A percentile compares a stretch with the other conserved stretches of the same genome.
Evolutionary conservation across 92 coral and sea anemone species (phyloP).

Genomic region (Porites lobata): DNA sequence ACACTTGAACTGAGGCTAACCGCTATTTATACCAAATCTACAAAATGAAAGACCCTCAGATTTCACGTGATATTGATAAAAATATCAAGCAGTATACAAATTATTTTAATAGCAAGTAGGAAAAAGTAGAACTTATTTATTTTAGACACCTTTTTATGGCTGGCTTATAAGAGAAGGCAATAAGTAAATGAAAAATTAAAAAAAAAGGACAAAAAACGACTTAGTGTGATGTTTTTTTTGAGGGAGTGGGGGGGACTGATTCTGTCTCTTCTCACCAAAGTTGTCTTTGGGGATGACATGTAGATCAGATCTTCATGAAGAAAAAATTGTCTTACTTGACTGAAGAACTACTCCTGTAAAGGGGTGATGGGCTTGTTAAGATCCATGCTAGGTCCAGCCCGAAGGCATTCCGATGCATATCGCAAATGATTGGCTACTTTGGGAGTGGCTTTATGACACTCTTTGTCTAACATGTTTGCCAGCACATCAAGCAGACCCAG

Average conservation of each 20-base stretch:
- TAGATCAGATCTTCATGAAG: no score
- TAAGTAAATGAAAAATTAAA: not conserved
- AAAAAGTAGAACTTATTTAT: no score
- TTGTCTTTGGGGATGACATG: not conserved
- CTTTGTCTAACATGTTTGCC: slow-evolving; percentile 91
- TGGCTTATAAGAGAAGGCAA: no score
- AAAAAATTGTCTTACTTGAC: not conserved
- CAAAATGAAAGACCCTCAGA: no score
- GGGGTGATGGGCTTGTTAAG: slow-evolving; percentile 94
- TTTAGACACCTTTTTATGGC: no score
- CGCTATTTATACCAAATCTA: no score
- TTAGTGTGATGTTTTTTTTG: no score
- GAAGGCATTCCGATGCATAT: slow-evolving; percentile 92
- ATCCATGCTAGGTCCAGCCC: slow-evolving; percentile 90
- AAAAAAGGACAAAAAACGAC: no score
- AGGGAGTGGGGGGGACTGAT: not conserved
- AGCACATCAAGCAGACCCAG: slow-evolving; percentile 90
- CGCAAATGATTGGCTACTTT: slow-evolving; percentile 89
- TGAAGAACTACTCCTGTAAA: slow-evolving; percentile 52
- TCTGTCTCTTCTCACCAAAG: not conserved
- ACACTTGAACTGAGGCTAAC: no score
- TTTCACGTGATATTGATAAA: no score
- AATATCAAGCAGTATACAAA: no score
- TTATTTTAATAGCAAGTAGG: no score
- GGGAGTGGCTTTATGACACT: slow-evolving; percentile 81